Base-by-base conservation (phyloP, 2,113 vertebrate genomes). In the Gallinago jamesoni region DNA sequence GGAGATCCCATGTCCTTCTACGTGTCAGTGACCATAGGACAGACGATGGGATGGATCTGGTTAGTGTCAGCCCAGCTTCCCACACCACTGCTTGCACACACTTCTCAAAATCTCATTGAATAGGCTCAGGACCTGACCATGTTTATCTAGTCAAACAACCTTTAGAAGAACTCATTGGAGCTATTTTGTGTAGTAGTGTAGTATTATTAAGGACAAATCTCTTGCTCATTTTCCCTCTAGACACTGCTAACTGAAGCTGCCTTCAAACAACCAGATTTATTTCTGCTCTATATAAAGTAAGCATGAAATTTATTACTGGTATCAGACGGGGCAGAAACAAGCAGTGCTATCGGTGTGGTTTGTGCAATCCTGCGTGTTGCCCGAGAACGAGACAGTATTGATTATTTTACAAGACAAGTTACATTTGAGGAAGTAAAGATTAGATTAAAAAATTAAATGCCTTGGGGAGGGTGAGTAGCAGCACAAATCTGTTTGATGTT, bases 351-450 rank as follows among this genome's bases (percentile, higher is more conserved):
- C 5, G 0, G n/a, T 39, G 73, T 10, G 39, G 47, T 69, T 72
- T 60, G 64, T 73, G 70, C 50, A 21, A 2, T 48, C 56, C 55
- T 70, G 30, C 0, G 0, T 25, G 9, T 39, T 76, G 39, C 59
- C 21, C 0, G 4, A 84, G 88, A 96, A 96, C 57, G 79, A 93
- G 93, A 50, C 73, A 28, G 50, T 70, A 84, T 74, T 63, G 89
- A 90, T 96, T 94, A 73, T 97, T 97, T 97, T 77, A 84, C 92
- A 91, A 93, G 95, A 79, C 82, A 57, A 69, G 76, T 89, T 85
- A 62, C 89, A 37, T 70, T 48, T 66, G 81, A 83, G 84, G 82
- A 96, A 90, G 60, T 75, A 75, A 93, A 94, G 83, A 94, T 96
- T 55, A 91, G 87, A 89, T 87, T 89, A 89, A 90, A 94, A 89